phyloP scores from a whole-genome alignment of 2,113 vertebrate genomes.

The Phalacrocorax aristotelis region DNA sequence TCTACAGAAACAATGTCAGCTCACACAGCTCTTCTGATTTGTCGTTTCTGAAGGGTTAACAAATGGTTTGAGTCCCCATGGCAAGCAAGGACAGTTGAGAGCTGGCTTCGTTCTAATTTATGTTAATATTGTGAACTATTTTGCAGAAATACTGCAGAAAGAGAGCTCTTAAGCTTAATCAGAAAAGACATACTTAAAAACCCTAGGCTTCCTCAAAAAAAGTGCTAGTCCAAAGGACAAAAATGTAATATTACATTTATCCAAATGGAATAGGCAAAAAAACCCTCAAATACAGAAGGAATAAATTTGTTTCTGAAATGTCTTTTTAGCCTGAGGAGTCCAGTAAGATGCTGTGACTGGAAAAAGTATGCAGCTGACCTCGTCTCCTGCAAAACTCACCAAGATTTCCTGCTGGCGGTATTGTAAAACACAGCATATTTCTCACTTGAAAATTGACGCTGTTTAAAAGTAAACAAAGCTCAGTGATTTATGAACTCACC shows the following conservation, averaged over 20 bases:
- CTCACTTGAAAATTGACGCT: neutral
- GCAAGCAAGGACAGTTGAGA: neutral
- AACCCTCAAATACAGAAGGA: neutral
- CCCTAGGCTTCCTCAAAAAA: neutral
- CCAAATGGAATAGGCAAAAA: neutral
- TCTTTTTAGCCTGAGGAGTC: neutral
- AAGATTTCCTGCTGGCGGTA: neutral
- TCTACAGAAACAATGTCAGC: neutral
- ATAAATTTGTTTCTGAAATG: slow-evolving; percentile 27
- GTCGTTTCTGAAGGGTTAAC: neutral
- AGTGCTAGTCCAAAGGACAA: neutral
- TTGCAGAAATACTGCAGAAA: neutral
- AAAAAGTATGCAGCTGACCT: neutral
- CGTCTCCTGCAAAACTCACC: neutral
- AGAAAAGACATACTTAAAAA: neutral
- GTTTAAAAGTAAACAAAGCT: neutral
- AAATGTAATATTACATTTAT: neutral
- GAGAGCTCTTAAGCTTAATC: neutral
- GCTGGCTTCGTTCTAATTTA: slow-evolving; percentile 10
- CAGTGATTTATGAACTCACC: slow-evolving; percentile 75
- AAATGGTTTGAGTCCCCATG: neutral
- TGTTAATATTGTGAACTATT: neutral
- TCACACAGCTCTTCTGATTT: neutral
- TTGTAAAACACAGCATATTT: neutral
- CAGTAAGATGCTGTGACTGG: neutral